A percentile compares a stretch with the other conserved stretches of the same genome.
Conservation (phyloP, 2,888 invertebrate species). For the Thumatha senex region DNA sequence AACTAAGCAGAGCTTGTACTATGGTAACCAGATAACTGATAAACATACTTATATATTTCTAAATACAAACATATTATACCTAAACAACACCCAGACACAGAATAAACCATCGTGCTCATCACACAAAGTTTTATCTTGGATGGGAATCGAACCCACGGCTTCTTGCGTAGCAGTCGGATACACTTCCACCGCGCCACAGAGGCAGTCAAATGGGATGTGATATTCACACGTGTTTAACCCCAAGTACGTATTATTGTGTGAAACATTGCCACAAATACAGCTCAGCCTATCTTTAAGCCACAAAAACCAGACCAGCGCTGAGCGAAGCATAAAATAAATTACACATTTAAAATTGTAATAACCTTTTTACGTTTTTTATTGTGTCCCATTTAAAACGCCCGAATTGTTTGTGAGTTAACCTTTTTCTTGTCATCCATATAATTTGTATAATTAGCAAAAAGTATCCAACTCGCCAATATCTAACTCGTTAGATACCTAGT, state of each 20-base stretch:
- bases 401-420: constrained; percentile 32
- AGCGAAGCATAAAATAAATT: constrained; percentile 15
- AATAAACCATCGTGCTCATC: no score
- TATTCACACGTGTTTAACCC: background rate
- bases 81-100: no score
- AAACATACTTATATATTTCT: no score
- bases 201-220: no score
- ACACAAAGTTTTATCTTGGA: no score
- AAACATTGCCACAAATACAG: background rate
- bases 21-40: no score
- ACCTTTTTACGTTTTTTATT: background rate
- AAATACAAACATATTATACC: no score
- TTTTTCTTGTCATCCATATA: constrained; percentile 28
- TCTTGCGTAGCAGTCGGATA: no score
- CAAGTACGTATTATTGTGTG: background rate
- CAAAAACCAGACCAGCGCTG: constrained; percentile 3
- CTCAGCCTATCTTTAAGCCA: background rate
- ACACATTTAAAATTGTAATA: constrained; percentile 16
- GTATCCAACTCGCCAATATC: constrained; percentile 19
- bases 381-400: constrained; percentile 6
- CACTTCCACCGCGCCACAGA: no score
- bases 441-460: constrained; percentile 28
- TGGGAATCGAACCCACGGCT: no score
- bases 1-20: no score
- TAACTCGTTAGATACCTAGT: no score